These are phyloP conservation scores for Cirrhinus molitorella DNA, from an alignment of 2,797 vertebrate genomes.

Conservation along the genomic window DNA sequence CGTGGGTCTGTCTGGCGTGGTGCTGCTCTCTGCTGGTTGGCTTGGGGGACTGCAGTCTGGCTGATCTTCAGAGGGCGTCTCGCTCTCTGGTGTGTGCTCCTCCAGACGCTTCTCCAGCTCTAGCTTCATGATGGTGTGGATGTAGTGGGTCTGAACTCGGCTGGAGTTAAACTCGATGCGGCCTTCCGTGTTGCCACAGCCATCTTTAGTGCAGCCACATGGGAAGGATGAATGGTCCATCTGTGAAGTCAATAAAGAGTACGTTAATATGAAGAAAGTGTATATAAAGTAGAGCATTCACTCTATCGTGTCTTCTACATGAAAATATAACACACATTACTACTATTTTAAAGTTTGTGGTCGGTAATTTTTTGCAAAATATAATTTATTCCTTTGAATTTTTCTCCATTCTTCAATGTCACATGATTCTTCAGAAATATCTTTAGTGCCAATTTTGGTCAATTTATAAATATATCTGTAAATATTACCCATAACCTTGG, in stretches of 20 bases:
- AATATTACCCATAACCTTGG: not conserved
- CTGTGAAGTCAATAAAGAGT: constrained; percentile 70
- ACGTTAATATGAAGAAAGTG: constrained; percentile 4
- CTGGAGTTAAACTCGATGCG: constrained; percentile 96
- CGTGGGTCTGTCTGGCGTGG: constrained; percentile 72
- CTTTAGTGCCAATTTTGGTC: too few relatives aligned
- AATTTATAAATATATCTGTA: not conserved
- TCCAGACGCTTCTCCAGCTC: constrained; percentile 91
- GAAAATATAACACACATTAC: not conserved
- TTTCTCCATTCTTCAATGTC: not conserved
- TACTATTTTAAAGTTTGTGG: not conserved
- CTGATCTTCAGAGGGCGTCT: constrained; percentile 55
- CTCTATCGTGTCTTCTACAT: too few relatives aligned
- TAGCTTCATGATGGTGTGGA: constrained; percentile 97
- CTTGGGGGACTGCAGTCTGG: constrained; percentile 8
- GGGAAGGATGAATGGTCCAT: constrained; percentile 98
- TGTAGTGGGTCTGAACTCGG: constrained; percentile 94
- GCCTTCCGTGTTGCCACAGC: constrained; percentile 92
- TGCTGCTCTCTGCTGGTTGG: constrained; percentile 41
- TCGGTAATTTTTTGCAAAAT: too few relatives aligned
- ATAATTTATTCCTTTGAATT: not conserved
- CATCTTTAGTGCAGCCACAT: constrained; percentile 93
- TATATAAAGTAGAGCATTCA: not conserved
- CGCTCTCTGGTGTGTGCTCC: constrained; percentile 75
- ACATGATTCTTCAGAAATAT: too few relatives aligned